These are phyloP conservation scores for Lithobius niger DNA, from an alignment of 1,140 invertebrate species.

Conservation along the genomic window DNA sequence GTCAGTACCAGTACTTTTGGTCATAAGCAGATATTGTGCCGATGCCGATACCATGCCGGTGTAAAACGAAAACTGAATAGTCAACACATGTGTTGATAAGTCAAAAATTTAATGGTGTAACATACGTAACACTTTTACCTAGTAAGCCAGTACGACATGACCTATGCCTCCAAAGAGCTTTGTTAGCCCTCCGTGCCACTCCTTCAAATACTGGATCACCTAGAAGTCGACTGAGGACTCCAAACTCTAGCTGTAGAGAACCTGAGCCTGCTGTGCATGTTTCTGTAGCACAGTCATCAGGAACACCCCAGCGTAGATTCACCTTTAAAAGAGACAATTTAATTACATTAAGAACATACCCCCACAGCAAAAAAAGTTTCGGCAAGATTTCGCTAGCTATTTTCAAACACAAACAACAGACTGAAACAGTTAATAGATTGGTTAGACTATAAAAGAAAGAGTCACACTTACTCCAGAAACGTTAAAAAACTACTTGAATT, in stretches of 20 bases:
- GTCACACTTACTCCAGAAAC: no score
- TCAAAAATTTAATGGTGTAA: background rate
- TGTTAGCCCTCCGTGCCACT: slow-evolving; percentile 42
- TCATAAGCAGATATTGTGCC: no score
- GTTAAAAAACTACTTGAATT: no score
- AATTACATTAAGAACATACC: no score
- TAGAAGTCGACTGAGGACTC: slow-evolving; percentile 44
- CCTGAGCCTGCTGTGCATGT: slow-evolving; percentile 54
- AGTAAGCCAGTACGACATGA: slow-evolving; percentile 47
- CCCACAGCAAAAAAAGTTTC: no score
- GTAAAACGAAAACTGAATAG: background rate
- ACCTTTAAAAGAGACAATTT: slow-evolving; percentile 35
- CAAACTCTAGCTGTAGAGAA: slow-evolving; percentile 49
- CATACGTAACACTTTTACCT: slow-evolving; percentile 29
- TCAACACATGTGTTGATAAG: background rate
- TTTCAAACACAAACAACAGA: no score
- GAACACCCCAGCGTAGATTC: slow-evolving; percentile 44
- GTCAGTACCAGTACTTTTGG: no score
- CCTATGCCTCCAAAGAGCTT: slow-evolving; percentile 42
- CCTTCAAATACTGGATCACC: slow-evolving; percentile 46
- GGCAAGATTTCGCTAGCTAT: no score
- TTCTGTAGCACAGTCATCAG: slow-evolving; percentile 38
- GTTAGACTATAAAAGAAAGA: no score
- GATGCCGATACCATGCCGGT: no score
- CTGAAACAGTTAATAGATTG: no score